These are phyloP conservation scores for Gortyna flavago DNA, from an alignment of 2,888 invertebrate genomes.

Conservation along the genomic window DNA sequence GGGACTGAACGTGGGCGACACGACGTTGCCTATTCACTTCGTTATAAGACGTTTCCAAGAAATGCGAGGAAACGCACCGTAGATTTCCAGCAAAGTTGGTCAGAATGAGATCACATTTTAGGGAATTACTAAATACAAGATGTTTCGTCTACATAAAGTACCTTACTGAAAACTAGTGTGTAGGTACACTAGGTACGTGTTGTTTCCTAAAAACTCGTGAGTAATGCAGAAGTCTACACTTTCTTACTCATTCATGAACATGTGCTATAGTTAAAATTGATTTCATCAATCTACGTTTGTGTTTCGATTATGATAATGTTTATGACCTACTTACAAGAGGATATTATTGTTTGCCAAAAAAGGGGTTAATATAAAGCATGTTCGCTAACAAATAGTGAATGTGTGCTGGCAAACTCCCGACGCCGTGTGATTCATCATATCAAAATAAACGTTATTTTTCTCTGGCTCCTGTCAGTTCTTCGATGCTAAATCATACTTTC, in stretches of 20 bases:
- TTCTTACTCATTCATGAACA: slow-evolving; percentile 24
- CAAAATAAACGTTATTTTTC: slow-evolving; percentile 82
- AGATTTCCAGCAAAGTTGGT: slow-evolving; percentile 61
- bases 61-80: slow-evolving; percentile 63
- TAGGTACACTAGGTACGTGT: slow-evolving; percentile 21
- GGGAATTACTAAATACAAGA: slow-evolving; percentile 52
- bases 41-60: slow-evolving; percentile 63
- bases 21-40: slow-evolving; percentile 63
- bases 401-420: slow-evolving; percentile 40
- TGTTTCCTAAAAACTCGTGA: slow-evolving; percentile 46
- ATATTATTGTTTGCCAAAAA: slow-evolving; percentile 75
- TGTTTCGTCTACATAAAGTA: slow-evolving; percentile 39
- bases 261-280: slow-evolving; percentile 35
- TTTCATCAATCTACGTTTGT: slow-evolving; percentile 44
- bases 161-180: slow-evolving; percentile 14
- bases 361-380: slow-evolving; percentile 69
- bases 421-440: slow-evolving; percentile 80
- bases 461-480: slow-evolving; percentile 70
- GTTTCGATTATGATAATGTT: slow-evolving; percentile 53
- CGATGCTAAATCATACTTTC: slow-evolving; percentile 77
- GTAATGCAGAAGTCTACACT: slow-evolving; percentile 32
- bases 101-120: slow-evolving; percentile 66
- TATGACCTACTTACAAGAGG: slow-evolving; percentile 66
- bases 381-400: slow-evolving; percentile 59
- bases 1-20: slow-evolving; percentile 53